Base-by-base conservation (phyloP, 2,113 vertebrate species). In the Ceuthmochares aereus region DNA sequence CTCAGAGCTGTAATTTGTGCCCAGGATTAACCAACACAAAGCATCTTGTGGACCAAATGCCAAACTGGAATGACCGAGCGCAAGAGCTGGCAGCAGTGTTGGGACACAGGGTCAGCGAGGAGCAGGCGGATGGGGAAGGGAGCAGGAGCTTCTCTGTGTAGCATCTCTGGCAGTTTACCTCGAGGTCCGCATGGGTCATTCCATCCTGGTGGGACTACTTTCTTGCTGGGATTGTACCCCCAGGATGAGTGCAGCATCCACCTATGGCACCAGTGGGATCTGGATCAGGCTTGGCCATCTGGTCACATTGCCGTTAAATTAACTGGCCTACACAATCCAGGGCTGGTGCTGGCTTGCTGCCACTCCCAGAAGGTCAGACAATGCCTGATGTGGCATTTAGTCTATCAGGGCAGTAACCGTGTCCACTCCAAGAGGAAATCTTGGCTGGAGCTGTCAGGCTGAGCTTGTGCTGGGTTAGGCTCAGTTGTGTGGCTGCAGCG, bases 341-440 rank as follows among this genome's bases (percentile, higher is more conserved):
- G 73, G 82, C 43, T 54, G 3, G 10, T 9, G 49, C 87, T 95
- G 95, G 88, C 73, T 63, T 9, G 32, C 34, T 76, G 93, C 91
- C 84, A 30, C 91, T 91, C 84, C 25, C 77, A 92, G 77, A 76
- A 73, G 63, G 73, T 42, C 68, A 55, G 77, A 51, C 82, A 60
- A 29, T 84, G 89, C 73, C 77, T 37, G 73, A 32, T 60, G 45
- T 32, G 67, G 45, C 43, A 1, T 29, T 36, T 14, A 14, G 74
- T 29, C 34, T 36, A 22, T 66, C 32, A 37, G 43, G 52, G 37
- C 59, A 29, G 37, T 20, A 40, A 10, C 52, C 9, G 22, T 12
- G 67, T 25, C 72, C 10, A 1, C 37, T 47, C 60, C 60, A 55
- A 60, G 60, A 67, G 54, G 60, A 62, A 19, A 42, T 34, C n/a